Conservation (phyloP, 2,888 invertebrate genomes). For the Nephrotoma appendiculata region DNA sequence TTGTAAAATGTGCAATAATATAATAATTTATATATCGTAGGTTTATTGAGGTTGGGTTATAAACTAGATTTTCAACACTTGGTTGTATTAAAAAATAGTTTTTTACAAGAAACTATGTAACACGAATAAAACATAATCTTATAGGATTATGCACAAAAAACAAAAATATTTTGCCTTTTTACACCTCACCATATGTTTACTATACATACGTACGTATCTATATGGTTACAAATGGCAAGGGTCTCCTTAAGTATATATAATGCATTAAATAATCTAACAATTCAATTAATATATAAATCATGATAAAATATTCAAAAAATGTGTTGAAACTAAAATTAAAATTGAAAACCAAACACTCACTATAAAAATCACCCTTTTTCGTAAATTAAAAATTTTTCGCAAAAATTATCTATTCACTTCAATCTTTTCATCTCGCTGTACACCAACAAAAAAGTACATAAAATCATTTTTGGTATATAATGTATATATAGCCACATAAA, state of each 20-base stretch:
- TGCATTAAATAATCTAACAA: not conserved
- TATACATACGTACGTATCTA: too few species aligned
- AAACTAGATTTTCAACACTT: not conserved
- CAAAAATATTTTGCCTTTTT: not conserved
- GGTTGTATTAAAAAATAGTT: not conserved
- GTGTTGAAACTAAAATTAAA: not conserved
- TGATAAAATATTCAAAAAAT: not conserved
- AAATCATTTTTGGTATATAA: not conserved
- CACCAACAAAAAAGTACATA: not conserved
- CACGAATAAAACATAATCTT: not conserved
- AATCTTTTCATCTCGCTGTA: not conserved
- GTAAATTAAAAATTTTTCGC: not conserved
- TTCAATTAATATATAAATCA: not conserved
- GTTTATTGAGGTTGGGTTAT: not conserved
- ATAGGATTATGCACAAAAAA: not conserved
- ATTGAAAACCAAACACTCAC: not conserved
- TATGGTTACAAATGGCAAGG: not conserved
- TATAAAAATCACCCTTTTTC: not conserved
- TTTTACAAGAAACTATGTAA: not conserved
- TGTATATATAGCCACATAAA: not conserved
- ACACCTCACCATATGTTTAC: not conserved
- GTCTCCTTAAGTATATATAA: not conserved
- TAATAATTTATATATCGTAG: not conserved
- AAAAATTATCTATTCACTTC: not conserved
- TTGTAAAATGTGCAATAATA: not conserved